Conservation (phyloP, 2,113 vertebrate genomes). For the Phocoena sinus region DNA sequence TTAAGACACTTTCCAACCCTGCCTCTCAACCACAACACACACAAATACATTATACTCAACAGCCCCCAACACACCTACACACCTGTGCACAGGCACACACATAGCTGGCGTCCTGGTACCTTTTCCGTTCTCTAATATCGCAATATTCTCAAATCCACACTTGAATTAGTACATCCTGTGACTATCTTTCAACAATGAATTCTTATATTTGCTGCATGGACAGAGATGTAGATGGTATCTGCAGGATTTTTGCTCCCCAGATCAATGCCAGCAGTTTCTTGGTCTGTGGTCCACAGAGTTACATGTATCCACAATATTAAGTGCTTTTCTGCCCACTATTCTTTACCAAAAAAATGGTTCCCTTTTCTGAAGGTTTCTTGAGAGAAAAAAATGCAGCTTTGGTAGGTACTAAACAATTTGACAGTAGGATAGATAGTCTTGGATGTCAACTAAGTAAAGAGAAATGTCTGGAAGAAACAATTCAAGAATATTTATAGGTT, state of each 20-base stretch:
- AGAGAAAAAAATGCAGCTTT: background rate
- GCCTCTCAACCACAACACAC: background rate
- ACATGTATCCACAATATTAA: background rate
- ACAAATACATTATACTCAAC: background rate
- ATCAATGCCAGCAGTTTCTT: background rate
- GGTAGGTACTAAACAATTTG: constrained; percentile 22
- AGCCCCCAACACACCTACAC: background rate
- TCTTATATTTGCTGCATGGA: background rate
- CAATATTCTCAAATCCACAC: background rate
- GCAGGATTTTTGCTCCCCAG: background rate
- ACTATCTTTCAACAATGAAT: background rate
- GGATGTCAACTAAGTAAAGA: background rate
- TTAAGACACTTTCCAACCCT: background rate
- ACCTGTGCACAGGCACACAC: background rate
- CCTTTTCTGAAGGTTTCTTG: background rate
- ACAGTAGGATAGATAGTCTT: background rate
- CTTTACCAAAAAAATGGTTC: background rate
- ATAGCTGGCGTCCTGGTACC: background rate
- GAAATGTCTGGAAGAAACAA: background rate
- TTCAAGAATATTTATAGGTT: background rate
- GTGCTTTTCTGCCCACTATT: background rate
- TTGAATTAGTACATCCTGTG: background rate
- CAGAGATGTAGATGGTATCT: background rate
- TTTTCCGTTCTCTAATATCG: background rate
- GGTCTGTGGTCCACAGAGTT: background rate